A percentile compares a stretch with the other conserved stretches of the same genome.
Conservation (phyloP, 2,888 invertebrate genomes). For the Diogma glabrata region DNA sequence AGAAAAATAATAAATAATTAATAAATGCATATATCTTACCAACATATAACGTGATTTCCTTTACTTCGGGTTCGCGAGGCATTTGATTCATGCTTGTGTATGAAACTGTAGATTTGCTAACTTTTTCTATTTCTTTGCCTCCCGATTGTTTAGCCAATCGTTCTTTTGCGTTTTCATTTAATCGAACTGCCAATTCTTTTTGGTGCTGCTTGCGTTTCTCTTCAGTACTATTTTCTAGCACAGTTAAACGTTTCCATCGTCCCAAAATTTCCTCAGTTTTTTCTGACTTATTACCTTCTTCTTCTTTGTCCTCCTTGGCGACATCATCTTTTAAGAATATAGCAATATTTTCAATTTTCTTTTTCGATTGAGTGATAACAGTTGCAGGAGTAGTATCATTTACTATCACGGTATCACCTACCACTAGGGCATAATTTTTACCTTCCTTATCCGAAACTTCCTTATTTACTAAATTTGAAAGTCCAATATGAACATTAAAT, state of each 20-base stretch:
- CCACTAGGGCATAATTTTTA: conserved; percentile 82
- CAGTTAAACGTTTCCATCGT: conserved; percentile 74
- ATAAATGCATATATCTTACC: conserved; percentile 46
- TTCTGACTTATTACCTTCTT: conserved; percentile 62
- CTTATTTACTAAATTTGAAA: conserved; percentile 71
- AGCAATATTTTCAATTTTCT: conserved; percentile 89
- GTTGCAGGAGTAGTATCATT: conserved; percentile 80
- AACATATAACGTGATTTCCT: conserved; percentile 87
- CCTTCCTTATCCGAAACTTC: conserved; percentile 76
- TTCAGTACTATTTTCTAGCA: conserved; percentile 89
- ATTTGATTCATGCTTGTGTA: conserved; percentile 88
- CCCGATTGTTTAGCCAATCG: conserved; percentile 79
- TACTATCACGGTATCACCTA: conserved; percentile 95
- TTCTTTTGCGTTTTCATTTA: conserved; percentile 89
- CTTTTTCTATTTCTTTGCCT: conserved; percentile 76
- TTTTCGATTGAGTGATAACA: conserved; percentile 82
- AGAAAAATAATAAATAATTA: neutral
- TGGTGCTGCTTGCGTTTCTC: conserved; percentile 97
- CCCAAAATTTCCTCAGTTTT: conserved; percentile 35
- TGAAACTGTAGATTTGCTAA: conserved; percentile 88
- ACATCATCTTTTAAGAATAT: conserved; percentile 89
- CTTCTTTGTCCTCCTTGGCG: conserved; percentile 69
- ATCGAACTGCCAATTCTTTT: conserved; percentile 75
- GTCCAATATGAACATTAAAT: conserved; percentile 89
- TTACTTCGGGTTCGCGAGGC: conserved; percentile 88